Evolutionary conservation across 2,888 invertebrate species (phyloP), one percentile per base, ranked within the genome.

Genomic region (Tachina fera): DNA sequence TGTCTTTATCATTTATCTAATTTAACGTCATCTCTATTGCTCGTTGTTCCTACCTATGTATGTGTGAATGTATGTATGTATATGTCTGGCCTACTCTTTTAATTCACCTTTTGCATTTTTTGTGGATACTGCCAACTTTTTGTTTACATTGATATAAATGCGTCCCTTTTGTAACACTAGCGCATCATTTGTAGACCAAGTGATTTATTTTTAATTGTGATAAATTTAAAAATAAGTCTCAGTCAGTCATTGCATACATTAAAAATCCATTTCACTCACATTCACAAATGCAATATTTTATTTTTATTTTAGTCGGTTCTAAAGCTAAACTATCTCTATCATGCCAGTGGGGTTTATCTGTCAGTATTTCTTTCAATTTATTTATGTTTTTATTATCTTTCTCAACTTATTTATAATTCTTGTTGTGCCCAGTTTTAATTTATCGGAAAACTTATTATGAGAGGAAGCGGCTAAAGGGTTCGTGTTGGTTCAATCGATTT

Each of bases 141-240:
- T 39, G 51, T 41, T 74, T 41, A 39, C 43, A 60, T 56, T 75
- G 47, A 58, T 39, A 14, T 31, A 19, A n/a, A 53, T 61, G 77
- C 60, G 68, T 61, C 51, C 68, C 72, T 49, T 67, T 31, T 75
- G 49, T 65, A 39, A 11, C 43, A 75, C 31, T 72, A 60, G 41
- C 63, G 39, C 74, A 49, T 22, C 56, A 70, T 65, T 58, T 77
- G 45, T 75, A 39, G 49, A 58, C 31, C 41, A 70, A 51, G 53
- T 61, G 65, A 71, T 47, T 82, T 85, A 85, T 79, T 86, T 86
- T 79, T 82, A 82, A 75, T 79, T 83, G 82, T 45, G 77, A 77
- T 45, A 67, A 72, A 83, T 77, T 71, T 82, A 82, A 68, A 82
- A 82, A 75, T 65, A 82, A 70, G 41, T n/a, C 47, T 74, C 22